Percentiles rank a stretch among this genome's conserved stretches.
Conservation (phyloP, 2,113 vertebrate genomes). For the Bubo bubo region DNA sequence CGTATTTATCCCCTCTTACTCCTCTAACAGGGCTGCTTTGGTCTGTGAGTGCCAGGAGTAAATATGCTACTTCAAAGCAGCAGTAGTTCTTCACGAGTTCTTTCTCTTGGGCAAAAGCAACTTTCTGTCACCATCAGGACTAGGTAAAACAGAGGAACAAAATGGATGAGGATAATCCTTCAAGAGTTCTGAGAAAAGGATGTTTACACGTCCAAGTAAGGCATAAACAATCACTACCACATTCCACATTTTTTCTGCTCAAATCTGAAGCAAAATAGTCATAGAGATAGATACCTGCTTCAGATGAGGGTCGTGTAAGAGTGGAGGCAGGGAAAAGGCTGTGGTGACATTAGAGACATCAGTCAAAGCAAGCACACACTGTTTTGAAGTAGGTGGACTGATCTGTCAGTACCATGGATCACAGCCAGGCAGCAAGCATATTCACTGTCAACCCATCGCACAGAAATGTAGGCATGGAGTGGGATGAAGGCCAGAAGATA, state of each 20-base stretch:
- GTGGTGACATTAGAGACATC: neutral
- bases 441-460: neutral
- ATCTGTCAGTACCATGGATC: neutral
- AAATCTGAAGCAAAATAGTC: neutral
- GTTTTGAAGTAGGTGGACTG: slow-evolving; percentile 5
- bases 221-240: neutral
- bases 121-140: neutral
- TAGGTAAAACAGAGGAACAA: neutral
- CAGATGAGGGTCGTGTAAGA: rapidly evolving
- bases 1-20: neutral
- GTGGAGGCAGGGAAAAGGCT: neutral
- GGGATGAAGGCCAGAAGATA: neutral
- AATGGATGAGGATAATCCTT: neutral
- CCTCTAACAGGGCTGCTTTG: neutral
- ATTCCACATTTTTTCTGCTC: neutral
- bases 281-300: neutral
- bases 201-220: neutral
- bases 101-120: neutral
- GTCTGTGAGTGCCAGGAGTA: neutral
- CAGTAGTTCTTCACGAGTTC: neutral
- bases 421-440: slow-evolving; percentile 1
- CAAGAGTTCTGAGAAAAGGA: neutral
- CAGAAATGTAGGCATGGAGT: neutral
- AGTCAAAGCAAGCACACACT: neutral
- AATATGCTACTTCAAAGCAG: neutral